These are phyloP conservation scores for Silurus meridionalis DNA, from an alignment of 2,113 vertebrate species.

Conservation along the genomic window DNA sequence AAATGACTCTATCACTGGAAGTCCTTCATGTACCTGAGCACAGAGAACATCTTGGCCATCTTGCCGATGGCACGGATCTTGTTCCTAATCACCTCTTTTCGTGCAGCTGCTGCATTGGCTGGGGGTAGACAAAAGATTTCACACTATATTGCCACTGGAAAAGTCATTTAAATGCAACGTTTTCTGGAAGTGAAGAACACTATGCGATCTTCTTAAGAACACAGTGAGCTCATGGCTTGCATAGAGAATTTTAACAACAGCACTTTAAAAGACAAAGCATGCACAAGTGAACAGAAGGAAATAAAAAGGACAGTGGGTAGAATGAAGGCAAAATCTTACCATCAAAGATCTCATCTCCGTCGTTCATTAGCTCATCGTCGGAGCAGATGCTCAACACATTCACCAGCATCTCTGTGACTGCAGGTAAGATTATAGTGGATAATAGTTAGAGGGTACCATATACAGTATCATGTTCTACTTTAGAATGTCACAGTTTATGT, in stretches of 20 bases:
- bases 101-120: conserved; percentile 79
- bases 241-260: not conserved
- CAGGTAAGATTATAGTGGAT: conserved; percentile 9
- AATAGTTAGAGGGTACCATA: not conserved
- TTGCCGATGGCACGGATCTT: conserved; percentile 83
- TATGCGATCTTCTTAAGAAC: conserved; percentile 5
- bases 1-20: conserved; percentile 31
- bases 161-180: conserved; percentile 22
- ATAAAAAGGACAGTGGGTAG: not conserved
- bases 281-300: not conserved
- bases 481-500: too few species aligned
- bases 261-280: not conserved
- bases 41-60: conserved; percentile 83
- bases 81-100: conserved; percentile 82
- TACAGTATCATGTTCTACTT: too few species aligned
- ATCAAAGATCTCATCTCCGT: conserved; percentile 80
- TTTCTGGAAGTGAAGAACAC: conserved; percentile 7
- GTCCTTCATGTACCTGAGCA: conserved; percentile 70
- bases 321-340: conserved; percentile 61
- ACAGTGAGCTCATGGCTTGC: not conserved
- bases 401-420: conserved; percentile 83
- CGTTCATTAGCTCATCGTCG: conserved; percentile 80
- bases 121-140: conserved; percentile 51
- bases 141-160: conserved; percentile 21
- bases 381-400: conserved; percentile 83